A percentile compares a stretch with the other conserved stretches of the same genome.
Evolutionary conservation across 23 tunicate genomes (phyloP).

Genomic region (Botrylloides violaceus): DNA sequence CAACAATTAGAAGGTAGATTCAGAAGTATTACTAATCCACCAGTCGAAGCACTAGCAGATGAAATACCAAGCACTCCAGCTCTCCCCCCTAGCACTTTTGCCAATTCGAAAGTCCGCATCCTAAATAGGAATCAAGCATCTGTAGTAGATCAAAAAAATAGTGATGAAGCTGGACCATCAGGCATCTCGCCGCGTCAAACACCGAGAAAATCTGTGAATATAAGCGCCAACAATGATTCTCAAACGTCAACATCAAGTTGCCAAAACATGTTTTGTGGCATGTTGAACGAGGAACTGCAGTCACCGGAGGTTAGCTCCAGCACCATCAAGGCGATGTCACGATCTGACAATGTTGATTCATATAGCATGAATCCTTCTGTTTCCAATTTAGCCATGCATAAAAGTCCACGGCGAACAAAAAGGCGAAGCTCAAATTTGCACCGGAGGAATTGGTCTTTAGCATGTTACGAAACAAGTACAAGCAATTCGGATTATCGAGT

Average conservation of each 20-base stretch:
- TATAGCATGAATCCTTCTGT: not conserved
- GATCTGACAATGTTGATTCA: not conserved
- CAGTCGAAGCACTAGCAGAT: slow-evolving; percentile 8
- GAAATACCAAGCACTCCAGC: slow-evolving; percentile 25
- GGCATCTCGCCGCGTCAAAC: not conserved
- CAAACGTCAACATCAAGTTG: not conserved
- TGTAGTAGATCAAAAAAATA: not conserved
- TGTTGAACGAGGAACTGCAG: slow-evolving; percentile 8
- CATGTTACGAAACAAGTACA: not conserved
- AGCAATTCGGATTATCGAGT: not conserved
- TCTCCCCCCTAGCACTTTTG: slow-evolving; percentile 2
- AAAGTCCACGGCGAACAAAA: not conserved
- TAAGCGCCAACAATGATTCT: not conserved
- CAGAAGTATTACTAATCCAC: not conserved
- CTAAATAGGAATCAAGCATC: not conserved
- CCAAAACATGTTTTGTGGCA: too few relatives aligned
- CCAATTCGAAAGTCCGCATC: not conserved
- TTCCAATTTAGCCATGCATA: not conserved
- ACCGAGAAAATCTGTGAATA: not conserved
- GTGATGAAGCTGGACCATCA: slow-evolving; percentile 3
- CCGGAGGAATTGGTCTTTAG: slow-evolving; percentile 12
- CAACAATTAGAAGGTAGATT: not conserved
- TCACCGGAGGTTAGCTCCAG: slow-evolving; percentile 26
- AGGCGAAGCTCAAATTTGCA: not conserved
- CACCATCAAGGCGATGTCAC: slow-evolving; percentile 4